phyloP scores from a whole-genome alignment of 2,888 invertebrate genomes.

The Tineola bisselliella region DNA sequence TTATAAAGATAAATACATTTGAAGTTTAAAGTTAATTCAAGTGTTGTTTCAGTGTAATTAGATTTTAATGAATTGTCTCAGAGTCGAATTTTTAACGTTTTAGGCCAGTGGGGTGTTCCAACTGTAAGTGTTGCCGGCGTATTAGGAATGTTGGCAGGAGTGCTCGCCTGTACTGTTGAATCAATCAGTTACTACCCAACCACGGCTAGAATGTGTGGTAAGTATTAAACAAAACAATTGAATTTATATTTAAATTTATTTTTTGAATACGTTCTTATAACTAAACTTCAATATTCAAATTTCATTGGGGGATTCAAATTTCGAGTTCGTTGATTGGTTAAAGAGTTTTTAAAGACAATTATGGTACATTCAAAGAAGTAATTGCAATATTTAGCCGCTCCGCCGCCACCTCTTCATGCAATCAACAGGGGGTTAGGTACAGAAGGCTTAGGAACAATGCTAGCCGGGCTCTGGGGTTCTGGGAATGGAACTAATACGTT shows the following conservation, averaged over 20 bases:
- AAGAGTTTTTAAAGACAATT: no score
- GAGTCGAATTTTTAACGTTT: background rate
- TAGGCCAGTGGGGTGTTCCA: slow-evolving; percentile 81
- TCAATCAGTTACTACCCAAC: slow-evolving; percentile 91
- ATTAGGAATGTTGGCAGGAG: slow-evolving; percentile 81
- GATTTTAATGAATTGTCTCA: no score
- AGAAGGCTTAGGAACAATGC: slow-evolving; percentile 84
- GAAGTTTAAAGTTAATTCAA: no score
- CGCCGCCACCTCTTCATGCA: slow-evolving; percentile 85
- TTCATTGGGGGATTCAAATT: no score
- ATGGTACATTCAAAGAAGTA: no score
- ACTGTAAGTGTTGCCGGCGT: slow-evolving; percentile 77
- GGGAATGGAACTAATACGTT: slow-evolving; percentile 91
- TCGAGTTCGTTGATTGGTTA: no score
- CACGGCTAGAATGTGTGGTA: slow-evolving; percentile 84
- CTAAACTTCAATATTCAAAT: no score
- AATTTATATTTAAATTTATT: no score
- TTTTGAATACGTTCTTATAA: background rate
- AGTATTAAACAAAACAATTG: slow-evolving; percentile 23
- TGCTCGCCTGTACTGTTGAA: slow-evolving; percentile 81
- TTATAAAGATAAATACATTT: no score
- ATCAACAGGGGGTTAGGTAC: slow-evolving; percentile 87
- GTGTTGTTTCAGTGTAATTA: no score
- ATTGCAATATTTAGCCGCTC: slow-evolving; percentile 67
- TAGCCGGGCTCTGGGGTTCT: slow-evolving; percentile 87